phyloP scores from a whole-genome alignment of 2,113 vertebrate genomes.

The Oenanthe melanoleuca region DNA sequence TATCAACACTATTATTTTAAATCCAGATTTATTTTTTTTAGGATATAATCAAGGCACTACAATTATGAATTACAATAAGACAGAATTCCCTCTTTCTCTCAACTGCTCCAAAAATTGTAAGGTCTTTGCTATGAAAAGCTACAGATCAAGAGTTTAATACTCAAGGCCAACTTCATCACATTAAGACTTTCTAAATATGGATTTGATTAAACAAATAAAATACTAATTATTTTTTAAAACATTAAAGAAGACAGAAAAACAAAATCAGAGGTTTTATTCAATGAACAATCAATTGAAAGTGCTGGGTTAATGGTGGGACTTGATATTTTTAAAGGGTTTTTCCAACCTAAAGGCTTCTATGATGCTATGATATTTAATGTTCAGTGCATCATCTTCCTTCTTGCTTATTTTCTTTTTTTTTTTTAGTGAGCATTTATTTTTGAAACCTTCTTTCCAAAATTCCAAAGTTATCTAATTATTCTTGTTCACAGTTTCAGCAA shows the following conservation, averaged over 20 bases:
- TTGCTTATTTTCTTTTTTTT: background rate
- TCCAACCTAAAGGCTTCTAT: background rate
- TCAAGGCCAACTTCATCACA: fast-evolving
- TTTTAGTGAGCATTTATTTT: background rate
- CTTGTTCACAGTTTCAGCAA: background rate
- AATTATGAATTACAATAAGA: background rate
- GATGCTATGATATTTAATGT: background rate
- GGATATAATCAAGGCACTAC: background rate
- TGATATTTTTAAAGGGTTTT: background rate
- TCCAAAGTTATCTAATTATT: background rate
- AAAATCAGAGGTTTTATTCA: background rate
- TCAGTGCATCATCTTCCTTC: background rate
- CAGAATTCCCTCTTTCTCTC: background rate
- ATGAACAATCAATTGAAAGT: background rate
- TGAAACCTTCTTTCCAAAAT: background rate
- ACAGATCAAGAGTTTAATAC: background rate
- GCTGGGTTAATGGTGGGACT: background rate
- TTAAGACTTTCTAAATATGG: background rate
- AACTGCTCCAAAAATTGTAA: background rate
- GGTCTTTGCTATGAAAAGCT: background rate
- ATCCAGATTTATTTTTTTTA: background rate
- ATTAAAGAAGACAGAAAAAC: background rate
- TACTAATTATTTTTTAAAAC: background rate
- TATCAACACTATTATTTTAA: background rate
- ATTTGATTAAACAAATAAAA: background rate